Conservation (phyloP, 1,140 invertebrate species). For the Heterodera schachtii region DNA sequence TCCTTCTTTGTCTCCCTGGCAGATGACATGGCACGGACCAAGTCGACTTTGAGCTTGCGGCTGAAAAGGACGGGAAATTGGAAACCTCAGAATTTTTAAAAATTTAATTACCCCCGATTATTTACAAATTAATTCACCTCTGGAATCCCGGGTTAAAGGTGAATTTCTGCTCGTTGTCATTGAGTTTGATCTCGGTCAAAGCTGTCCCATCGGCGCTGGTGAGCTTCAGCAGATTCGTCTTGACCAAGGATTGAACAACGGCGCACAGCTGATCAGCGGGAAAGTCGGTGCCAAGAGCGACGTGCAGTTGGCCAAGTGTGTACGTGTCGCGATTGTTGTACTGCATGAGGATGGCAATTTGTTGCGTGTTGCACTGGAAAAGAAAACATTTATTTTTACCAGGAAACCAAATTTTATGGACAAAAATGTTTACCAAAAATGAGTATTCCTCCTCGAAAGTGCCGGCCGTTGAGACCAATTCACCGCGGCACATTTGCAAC, state of each 20-base stretch:
- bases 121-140: slow-evolving; percentile 72
- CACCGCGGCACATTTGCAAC: slow-evolving; percentile 96
- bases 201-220: neutral
- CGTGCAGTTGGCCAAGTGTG: slow-evolving; percentile 83
- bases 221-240: slow-evolving; percentile 79
- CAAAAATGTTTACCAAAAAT: slow-evolving; percentile 68
- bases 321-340: slow-evolving; percentile 85
- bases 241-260: slow-evolving; percentile 71
- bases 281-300: slow-evolving; percentile 82
- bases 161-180: neutral
- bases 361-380: slow-evolving; percentile 92
- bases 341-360: slow-evolving; percentile 96
- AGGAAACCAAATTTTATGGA: neutral
- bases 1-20: slow-evolving; percentile 85
- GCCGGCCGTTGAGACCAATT: slow-evolving; percentile 83
- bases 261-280: slow-evolving; percentile 69
- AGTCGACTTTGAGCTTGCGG: slow-evolving; percentile 96
- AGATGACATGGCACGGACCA: slow-evolving; percentile 86
- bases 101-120: slow-evolving; percentile 72
- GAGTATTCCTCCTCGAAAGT: slow-evolving; percentile 74
- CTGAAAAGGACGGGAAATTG: slow-evolving; percentile 71
- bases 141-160: neutral
- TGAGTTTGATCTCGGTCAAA: neutral
- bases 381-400: neutral
- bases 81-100: no score